phyloP scores from a whole-genome alignment of 1,140 invertebrate genomes.

The Rhagoletis pomonella region DNA sequence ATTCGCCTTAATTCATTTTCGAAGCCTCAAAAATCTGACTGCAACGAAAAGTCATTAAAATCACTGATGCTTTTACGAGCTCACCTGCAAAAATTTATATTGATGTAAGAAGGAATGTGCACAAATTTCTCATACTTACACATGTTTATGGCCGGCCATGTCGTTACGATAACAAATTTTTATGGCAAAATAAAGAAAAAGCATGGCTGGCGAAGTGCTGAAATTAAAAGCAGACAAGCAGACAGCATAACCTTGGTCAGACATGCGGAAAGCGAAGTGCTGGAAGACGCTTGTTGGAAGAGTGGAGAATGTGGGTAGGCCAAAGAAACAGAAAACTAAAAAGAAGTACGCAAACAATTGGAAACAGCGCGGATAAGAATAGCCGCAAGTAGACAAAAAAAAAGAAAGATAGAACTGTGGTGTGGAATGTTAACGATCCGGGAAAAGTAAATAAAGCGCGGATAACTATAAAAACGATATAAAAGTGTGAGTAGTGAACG shows the following conservation, averaged over 20 bases:
- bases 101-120: neutral
- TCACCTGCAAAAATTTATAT: neutral
- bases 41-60: constrained; percentile 14
- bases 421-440: constrained; percentile 16
- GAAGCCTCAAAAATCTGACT: neutral
- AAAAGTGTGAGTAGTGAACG: neutral
- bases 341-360: neutral
- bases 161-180: neutral
- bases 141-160: neutral
- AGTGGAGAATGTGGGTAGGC: too few species aligned
- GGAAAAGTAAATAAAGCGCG: constrained; percentile 28
- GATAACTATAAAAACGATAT: neutral
- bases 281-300: neutral
- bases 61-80: neutral
- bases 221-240: neutral
- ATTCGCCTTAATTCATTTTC: neutral
- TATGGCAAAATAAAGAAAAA: neutral
- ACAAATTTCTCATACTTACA: neutral
- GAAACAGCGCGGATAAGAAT: neutral
- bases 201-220: neutral
- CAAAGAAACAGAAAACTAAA: neutral
- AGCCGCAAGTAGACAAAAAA: neutral
- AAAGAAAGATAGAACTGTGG: neutral
- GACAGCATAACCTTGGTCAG: neutral
- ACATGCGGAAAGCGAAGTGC: neutral